Evolutionary conservation across 1,140 invertebrate species (phyloP).

Genomic region (Ips typographus): DNA sequence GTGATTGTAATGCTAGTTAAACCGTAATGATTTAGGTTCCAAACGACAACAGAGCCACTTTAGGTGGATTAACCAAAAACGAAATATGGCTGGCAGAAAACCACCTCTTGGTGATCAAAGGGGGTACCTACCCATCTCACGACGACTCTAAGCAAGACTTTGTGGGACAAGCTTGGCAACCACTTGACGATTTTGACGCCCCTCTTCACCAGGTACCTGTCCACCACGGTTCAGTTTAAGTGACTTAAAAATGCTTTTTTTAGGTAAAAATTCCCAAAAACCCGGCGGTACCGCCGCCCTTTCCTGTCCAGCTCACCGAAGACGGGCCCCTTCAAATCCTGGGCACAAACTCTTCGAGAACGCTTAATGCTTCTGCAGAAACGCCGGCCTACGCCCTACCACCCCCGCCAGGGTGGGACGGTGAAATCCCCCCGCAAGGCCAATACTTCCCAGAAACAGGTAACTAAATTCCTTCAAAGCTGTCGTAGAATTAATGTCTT

Average conservation of each 20-base stretch:
- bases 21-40: slow-evolving; percentile 47
- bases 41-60: slow-evolving; percentile 73
- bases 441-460: slow-evolving; percentile 47
- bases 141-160: slow-evolving; percentile 44
- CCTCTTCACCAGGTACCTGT: slow-evolving; percentile 71
- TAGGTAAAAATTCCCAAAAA: slow-evolving; percentile 62
- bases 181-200: slow-evolving; percentile 80
- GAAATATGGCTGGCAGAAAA: slow-evolving; percentile 90
- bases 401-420: slow-evolving; percentile 47
- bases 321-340: slow-evolving; percentile 76
- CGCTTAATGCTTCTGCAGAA: slow-evolving; percentile 60
- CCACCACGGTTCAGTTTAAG: neutral
- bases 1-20: neutral
- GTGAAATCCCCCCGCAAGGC: slow-evolving; percentile 39
- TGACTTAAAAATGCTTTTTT: neutral
- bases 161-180: slow-evolving; percentile 60
- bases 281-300: slow-evolving; percentile 79
- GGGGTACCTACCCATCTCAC: slow-evolving; percentile 66
- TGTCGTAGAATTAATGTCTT: neutral
- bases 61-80: slow-evolving; percentile 78
- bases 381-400: slow-evolving; percentile 58
- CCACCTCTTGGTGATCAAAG: slow-evolving; percentile 79
- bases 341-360: slow-evolving; percentile 63
- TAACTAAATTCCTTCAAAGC: neutral
- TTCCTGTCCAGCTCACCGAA: slow-evolving; percentile 81